Percentiles rank a stretch among this genome's conserved stretches.
Evolutionary conservation across 2,113 vertebrate species (phyloP).

Genomic region (Guaruba guarouba): DNA sequence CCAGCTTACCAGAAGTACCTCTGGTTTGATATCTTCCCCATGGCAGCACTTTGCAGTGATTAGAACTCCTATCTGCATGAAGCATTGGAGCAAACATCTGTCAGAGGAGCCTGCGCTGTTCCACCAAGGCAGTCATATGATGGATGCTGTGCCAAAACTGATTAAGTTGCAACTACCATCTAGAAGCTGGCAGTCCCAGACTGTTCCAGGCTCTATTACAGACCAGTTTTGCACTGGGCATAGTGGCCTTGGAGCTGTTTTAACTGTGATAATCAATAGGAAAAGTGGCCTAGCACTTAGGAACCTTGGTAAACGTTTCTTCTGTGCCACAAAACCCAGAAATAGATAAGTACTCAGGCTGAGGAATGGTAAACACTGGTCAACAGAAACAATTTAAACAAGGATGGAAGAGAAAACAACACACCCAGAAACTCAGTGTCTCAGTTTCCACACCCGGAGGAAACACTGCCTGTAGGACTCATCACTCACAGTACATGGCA

Average conservation of each 20-base stretch:
- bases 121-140: background rate
- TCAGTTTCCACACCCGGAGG: background rate
- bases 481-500: accelerated
- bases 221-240: background rate
- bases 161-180: background rate
- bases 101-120: background rate
- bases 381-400: background rate
- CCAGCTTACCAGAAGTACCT: background rate
- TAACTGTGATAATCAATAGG: background rate
- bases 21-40: background rate
- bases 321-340: background rate
- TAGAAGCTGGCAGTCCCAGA: background rate
- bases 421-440: background rate
- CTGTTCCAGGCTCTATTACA: background rate
- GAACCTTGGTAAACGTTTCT: background rate
- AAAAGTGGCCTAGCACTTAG: background rate
- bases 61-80: background rate
- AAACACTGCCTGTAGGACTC: background rate
- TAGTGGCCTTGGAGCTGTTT: background rate
- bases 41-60: background rate
- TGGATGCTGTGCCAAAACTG: background rate
- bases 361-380: background rate
- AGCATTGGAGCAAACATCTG: background rate
- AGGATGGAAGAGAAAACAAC: background rate
- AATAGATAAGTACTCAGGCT: background rate